These are phyloP conservation scores for Mohoua ochrocephala DNA, from an alignment of 2,113 vertebrate genomes.

Conservation along the genomic window DNA sequence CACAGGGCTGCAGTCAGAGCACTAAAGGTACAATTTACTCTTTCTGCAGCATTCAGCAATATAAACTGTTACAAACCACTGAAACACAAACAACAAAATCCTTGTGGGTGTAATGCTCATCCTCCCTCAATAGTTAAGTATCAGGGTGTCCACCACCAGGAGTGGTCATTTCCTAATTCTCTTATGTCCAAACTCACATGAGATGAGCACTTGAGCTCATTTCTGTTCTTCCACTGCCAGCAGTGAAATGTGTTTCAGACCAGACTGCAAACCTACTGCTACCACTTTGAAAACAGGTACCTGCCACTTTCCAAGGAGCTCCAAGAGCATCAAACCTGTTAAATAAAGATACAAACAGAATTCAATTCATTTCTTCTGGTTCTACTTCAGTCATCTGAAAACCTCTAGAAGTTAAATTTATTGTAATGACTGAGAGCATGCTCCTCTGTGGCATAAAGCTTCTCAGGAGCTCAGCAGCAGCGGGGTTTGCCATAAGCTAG, in stretches of 20 bases:
- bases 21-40: not conserved
- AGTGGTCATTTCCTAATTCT: not conserved
- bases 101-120: not conserved
- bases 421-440: not conserved
- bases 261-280: not conserved
- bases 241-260: not conserved
- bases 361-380: not conserved
- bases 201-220: not conserved
- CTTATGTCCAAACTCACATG: not conserved
- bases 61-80: not conserved
- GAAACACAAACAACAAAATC: not conserved
- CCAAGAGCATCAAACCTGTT: not conserved
- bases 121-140: not conserved
- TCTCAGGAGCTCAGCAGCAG: not conserved
- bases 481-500: not conserved
- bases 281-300: not conserved
- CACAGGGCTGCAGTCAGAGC: not conserved
- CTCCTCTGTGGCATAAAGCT: not conserved
- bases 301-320: not conserved
- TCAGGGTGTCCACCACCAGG: not conserved
- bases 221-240: not conserved
- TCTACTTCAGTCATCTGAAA: not conserved
- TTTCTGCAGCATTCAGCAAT: not conserved
- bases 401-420: not conserved
- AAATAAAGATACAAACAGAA: not conserved